phyloP scores from a whole-genome alignment of 2,113 vertebrate species.

The Alethe castanea region DNA sequence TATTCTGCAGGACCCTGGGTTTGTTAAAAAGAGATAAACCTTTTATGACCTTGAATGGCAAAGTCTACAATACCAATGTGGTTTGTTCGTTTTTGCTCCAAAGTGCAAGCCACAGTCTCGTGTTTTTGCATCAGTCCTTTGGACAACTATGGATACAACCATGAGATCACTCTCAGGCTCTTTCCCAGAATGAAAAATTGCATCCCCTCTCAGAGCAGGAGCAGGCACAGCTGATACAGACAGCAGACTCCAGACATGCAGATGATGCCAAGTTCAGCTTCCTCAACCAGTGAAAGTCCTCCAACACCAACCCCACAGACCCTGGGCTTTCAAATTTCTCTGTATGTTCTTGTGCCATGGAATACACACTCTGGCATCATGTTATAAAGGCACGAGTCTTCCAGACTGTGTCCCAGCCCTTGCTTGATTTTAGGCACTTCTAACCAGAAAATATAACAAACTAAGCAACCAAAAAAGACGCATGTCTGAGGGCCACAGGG shows the following conservation, averaged over 20 bases:
- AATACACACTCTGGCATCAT: neutral
- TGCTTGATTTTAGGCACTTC: neutral
- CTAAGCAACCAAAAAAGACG: neutral
- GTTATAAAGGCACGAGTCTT: neutral
- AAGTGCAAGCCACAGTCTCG: neutral
- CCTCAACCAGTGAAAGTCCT: neutral
- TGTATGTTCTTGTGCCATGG: accelerated
- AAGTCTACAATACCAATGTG: neutral
- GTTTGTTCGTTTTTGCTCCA: neutral
- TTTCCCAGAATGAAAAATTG: neutral
- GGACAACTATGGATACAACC: neutral
- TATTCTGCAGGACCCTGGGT: neutral
- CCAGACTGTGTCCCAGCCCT: neutral
- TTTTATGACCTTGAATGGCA: neutral
- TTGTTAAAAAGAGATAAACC: neutral
- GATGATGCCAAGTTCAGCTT: neutral
- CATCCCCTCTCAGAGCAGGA: neutral
- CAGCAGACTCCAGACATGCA: neutral
- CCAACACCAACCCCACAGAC: neutral
- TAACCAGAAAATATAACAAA: neutral
- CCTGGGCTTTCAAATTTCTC: neutral
- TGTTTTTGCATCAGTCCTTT: neutral
- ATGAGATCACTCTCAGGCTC: neutral
- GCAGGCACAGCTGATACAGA: neutral
- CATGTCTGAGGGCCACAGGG: neutral